Base-by-base conservation (phyloP, 2,113 vertebrate genomes). In the Rhinogobius similis region DNA sequence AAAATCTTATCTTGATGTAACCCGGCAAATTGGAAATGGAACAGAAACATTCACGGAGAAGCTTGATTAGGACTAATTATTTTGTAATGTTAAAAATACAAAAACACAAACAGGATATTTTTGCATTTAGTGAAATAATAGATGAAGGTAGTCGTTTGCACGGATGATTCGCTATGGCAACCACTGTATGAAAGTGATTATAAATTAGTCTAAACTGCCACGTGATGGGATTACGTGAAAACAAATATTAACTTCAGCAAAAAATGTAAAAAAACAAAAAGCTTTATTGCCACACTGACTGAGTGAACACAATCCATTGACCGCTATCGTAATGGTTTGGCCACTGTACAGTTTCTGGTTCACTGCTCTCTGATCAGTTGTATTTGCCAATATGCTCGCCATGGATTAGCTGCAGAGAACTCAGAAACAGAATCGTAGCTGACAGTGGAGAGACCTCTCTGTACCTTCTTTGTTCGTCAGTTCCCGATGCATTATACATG, bases 401-500 rank as follows among this genome's bases (percentile, higher is more conserved):
- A 38, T 64, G 65, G 44, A 85, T 84, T 36, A 72, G 68, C 50
- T 62, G 72, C 62, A 23, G 44, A 36, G 65, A 29, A 20, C 65
- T 68, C 56, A 0, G 66, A 23, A 44, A n/a, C 67, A 72, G 14
- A 79, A 63, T 83, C 81, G 76, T 43, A 72, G 41, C 61, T 29
- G 43, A 29, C 50, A 48, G 32, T 32, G 29, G 50, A 62, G 32
- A 75, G 38, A 10, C 48, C 32, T 23, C 68, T 65, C 64, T 3
- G 8, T 70, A 23, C 26, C 23, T 13, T 26, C 70, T 72, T 75
- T 78, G 78, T 76, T 85, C 68, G 73, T 77, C 58, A 58, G 23
- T 62, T 21, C 36, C 66, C 70, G 52, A 65, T 82, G 62, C 65
- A 86, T 91, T 79, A 90, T 90, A 76, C 71, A 87, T 87, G 79